A percentile compares a stretch with the other conserved stretches of the same genome.
phyloP scores from a whole-genome alignment of 2,113 vertebrate species.

The Clarias magur region DNA sequence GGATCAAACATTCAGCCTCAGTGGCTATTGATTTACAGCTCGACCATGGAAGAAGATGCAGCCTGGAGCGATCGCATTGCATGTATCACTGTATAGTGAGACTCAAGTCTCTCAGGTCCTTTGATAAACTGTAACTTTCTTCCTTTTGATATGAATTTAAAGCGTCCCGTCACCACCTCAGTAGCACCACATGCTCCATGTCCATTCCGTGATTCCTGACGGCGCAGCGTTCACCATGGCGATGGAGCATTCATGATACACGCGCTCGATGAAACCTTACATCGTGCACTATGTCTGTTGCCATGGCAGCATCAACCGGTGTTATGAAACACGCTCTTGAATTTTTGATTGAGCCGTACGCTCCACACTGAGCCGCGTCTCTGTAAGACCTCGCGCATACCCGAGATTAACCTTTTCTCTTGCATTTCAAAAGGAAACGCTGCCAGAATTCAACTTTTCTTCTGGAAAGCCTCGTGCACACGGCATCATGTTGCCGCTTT shows the following conservation, averaged over 20 bases:
- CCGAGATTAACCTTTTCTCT: background rate
- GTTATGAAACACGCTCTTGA: constrained; percentile 12
- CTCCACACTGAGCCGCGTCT: background rate
- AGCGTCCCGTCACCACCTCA: no score
- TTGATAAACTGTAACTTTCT: background rate
- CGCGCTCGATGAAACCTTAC: constrained; percentile 22
- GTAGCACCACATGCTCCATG: background rate
- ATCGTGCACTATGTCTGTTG: constrained; percentile 41
- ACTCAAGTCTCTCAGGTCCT: background rate
- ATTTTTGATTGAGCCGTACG: constrained; percentile 23
- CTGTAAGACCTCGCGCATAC: background rate
- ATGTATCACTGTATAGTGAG: no score
- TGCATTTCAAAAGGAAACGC: background rate
- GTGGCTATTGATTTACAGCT: background rate
- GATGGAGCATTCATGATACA: background rate
- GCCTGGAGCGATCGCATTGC: background rate
- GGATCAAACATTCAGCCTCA: background rate
- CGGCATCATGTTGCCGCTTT: background rate
- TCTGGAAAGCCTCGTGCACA: background rate
- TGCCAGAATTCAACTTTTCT: background rate
- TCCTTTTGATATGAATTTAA: background rate
- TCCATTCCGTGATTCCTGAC: background rate
- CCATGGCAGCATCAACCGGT: constrained; percentile 40
- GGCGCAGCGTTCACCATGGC: background rate
- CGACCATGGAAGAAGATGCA: background rate